Evolutionary conservation across 2,113 vertebrate species (phyloP), one percentile per base, ranked within the genome.

Genomic region (Prunella fulvescens): DNA sequence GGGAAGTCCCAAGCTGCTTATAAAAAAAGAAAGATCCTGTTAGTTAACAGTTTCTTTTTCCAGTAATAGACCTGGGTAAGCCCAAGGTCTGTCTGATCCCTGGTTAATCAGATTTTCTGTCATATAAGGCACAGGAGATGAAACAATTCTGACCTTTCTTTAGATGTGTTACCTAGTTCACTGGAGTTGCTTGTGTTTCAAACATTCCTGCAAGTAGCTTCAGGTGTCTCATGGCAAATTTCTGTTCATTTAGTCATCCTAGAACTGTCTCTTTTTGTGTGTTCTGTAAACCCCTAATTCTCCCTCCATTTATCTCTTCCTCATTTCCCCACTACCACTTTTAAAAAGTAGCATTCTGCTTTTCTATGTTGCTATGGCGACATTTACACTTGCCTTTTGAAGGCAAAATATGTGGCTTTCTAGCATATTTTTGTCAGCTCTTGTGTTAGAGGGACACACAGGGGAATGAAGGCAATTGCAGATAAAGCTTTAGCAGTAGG

Each of bases 361-460:
- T 96, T 94, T 81, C 64, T 62, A 11, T 71, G 95, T 96, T 96
- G 80, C 95, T 96, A 96, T 96, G 93, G 88, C 88, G 86, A 96
- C 95, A 92, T 86, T 92, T 92, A 90, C 86, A 87, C 84, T 89
- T 81, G 71, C 66, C 33, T 95, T 91, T 93, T 93, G 90, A 96
- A 96, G 83, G 86, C 79, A 90, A 95, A 90, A 88, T 90, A 53
- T 45, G 53, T 83, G 80, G 47, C 67, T 92, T 83, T 66, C 56
- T 94, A 70, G 86, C 60, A 76, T 28, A 81, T 56, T 80, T 95
- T 90, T 92, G 77, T 88, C 64, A 74, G 80, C 29, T 86, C 74
- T 92, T 90, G 31, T 71, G 44, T 88, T 94, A 83, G 88, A 88
- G 60, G 18, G 82, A 88, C 86, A 86, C 62, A 62, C 22, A 80